phyloP scores from a whole-genome alignment of 1,140 invertebrate genomes.

The Drosophila bocki region DNA sequence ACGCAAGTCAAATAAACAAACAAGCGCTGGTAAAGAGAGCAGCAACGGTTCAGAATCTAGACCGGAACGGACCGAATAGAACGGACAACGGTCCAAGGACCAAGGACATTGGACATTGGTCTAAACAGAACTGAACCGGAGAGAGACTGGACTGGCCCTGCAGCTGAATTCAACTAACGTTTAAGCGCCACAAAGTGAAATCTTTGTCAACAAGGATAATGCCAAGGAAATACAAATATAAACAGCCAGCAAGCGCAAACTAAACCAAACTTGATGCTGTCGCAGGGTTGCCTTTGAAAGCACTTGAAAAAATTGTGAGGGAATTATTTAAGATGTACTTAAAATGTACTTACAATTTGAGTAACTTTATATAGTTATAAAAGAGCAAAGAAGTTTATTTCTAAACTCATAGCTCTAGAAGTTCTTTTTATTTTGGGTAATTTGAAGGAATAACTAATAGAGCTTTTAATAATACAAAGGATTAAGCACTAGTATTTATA shows the following conservation, averaged over 20 bases:
- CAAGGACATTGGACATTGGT: slow-evolving; percentile 8
- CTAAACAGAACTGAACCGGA: slow-evolving; percentile 11
- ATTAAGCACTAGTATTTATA: not conserved
- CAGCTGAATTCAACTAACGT: slow-evolving; percentile 77
- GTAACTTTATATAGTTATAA: no score
- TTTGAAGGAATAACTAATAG: not conserved
- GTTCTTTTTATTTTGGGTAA: no score
- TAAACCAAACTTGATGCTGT: slow-evolving; percentile 75
- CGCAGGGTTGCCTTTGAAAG: slow-evolving; percentile 28
- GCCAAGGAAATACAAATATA: slow-evolving; percentile 84
- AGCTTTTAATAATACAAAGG: not conserved
- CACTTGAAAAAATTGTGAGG: not conserved
- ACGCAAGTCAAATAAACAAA: slow-evolving; percentile 77
- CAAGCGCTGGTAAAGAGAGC: slow-evolving; percentile 77
- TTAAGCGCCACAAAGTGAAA: slow-evolving; percentile 84
- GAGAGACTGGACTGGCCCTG: slow-evolving; percentile 55
- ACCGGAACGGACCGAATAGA: slow-evolving; percentile 34
- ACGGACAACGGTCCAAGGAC: slow-evolving; percentile 19
- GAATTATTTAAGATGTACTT: no score
- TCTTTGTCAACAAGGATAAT: slow-evolving; percentile 84
- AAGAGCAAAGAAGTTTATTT: no score
- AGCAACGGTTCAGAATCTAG: slow-evolving; percentile 48
- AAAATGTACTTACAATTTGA: no score
- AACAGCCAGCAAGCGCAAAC: slow-evolving; percentile 81
- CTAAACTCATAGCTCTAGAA: no score